Evolutionary conservation across 2,113 vertebrate species (phyloP), one percentile per base, ranked within the genome.

Genomic region (Muntiacus muntjak): DNA sequence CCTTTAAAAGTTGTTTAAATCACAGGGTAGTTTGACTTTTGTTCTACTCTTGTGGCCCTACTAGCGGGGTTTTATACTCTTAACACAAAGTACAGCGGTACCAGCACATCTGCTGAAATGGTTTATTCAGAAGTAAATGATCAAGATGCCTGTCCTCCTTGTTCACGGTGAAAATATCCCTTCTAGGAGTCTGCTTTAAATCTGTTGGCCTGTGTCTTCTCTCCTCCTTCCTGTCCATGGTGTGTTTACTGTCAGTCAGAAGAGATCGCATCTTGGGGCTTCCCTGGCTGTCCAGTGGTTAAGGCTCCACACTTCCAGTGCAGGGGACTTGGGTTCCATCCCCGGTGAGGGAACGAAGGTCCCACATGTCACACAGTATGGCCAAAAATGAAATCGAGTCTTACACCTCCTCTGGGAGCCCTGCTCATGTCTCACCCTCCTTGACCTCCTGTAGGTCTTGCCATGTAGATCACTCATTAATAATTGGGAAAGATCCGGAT

Each of bases 1-100:
- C 64, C 87, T 52, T 52, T 78, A 57, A 89, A 55, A 87, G 15
- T n/a, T 45, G 36, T 21, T 43, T 82, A 87, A 55, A 79, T 96
- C 4, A 0, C 6, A 55, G 43, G 57, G 30, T 78, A n/a, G 28
- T 55, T 60, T 45, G 40, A 55, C 21, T 78, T 74, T 81, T 25
- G 15, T 54, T 95, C 52, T 84, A 14, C 15, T 45, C 36, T 76
- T 1, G n/a, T 13, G 52, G 47, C 54, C 7, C 0, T 14, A 1
- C 67, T 36, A 19, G 40, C 40, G 25, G 40, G 45, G 25, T 23
- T 86, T 85, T 43, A 21, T 21, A 7, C 23, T 50, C 0, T 74
- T 4, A 40, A 21, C 43, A 36, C 28, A 30, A 1, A 40, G 40
- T 13, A 47, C 8, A 50, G 28, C 25, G 6, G 36, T 4, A 13